Evolutionary conservation across 2,113 vertebrate species (phyloP), one percentile per base, ranked within the genome.

Genomic region (Proterorhinus semilunaris): DNA sequence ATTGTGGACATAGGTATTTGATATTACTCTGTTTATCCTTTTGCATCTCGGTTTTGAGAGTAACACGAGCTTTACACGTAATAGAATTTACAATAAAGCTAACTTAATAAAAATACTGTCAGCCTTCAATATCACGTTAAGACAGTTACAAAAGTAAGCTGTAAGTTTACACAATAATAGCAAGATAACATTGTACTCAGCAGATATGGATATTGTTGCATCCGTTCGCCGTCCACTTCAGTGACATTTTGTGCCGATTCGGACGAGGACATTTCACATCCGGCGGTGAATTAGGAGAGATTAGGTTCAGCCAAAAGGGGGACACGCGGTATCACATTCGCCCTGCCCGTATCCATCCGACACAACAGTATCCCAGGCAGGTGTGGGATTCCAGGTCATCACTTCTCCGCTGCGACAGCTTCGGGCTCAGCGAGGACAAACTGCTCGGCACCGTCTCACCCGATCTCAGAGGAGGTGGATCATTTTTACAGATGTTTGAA

Each of bases 211-310:
- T 27, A 10, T 21, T 54, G 53, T 54, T 54, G 6, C 8, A 10
- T 7, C 15, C 9, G 1, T 21, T 8, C 5, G 27, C 4, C 49
- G 0, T 51, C 49, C 3, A 13, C 2, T 51, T 51, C 6, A 15
- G 49, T 51, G 15, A 15, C 21, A 21, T 61, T 61, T n/a, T 13
- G 42, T 15, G 6, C 13, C 7, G 42, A 44, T 44, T 44, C 43
- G 3, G 42, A 61, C 42, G 9, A 15, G 15, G 58, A 45, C 58
- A 16, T 61, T 61, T 42, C 43, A 16, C 58, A 44, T 44, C 15
- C n/a, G 42, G 15, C n/a, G 45, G 12, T 61, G 58, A n/a, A 61
- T 61, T 13, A 10, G 27, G 55, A 59, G 58, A 61, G 42, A 61
- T 61, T 16, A 10, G 15, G 7, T 45, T 61, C 42, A 45, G 15